Percentiles rank a stretch among this genome's conserved stretches.
Evolutionary conservation across 2,888 invertebrate genomes (phyloP).

Genomic region (Epinotia brunnichana): DNA sequence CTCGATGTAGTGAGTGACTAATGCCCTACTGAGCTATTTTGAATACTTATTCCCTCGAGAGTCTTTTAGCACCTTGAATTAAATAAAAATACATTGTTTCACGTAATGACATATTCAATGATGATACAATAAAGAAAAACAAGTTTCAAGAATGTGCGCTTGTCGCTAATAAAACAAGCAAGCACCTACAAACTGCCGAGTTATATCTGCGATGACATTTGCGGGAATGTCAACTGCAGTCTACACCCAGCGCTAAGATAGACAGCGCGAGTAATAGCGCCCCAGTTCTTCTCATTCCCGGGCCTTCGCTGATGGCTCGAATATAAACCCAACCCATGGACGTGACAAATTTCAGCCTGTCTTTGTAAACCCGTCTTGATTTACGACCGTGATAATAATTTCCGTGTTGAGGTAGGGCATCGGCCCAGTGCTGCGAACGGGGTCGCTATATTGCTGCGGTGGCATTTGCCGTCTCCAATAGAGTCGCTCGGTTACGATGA

Average conservation of each 20-base stretch:
- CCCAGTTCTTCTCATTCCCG: constrained; percentile 31
- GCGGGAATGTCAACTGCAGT: constrained; percentile 35
- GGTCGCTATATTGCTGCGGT: constrained; percentile 59
- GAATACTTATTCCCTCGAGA: not conserved
- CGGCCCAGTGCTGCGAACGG: constrained; percentile 56
- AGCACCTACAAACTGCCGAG: constrained; percentile 18
- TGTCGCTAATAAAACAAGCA: constrained; percentile 33
- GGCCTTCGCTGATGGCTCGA: constrained; percentile 26
- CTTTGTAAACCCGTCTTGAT: constrained; percentile 64
- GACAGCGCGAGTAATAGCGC: constrained; percentile 35
- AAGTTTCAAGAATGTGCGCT: constrained; percentile 18
- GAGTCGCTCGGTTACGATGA: constrained; percentile 54
- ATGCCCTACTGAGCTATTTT: not conserved
- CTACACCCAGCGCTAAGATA: constrained; percentile 37
- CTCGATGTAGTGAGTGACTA: not conserved
- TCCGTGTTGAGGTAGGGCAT: constrained; percentile 75
- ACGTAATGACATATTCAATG: constrained; percentile 3
- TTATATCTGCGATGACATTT: constrained; percentile 43
- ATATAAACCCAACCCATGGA: constrained; percentile 48
- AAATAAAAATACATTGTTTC: not conserved
- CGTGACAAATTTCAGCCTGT: constrained; percentile 61
- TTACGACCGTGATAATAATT: constrained; percentile 73
- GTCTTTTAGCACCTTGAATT: not conserved
- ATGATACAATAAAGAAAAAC: constrained; percentile 11
- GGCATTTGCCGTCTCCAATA: constrained; percentile 58